Percentiles rank a stretch among this genome's conserved stretches.
phyloP scores from a whole-genome alignment of 2,888 invertebrate species.

The Pristionchus maxplancki region DNA sequence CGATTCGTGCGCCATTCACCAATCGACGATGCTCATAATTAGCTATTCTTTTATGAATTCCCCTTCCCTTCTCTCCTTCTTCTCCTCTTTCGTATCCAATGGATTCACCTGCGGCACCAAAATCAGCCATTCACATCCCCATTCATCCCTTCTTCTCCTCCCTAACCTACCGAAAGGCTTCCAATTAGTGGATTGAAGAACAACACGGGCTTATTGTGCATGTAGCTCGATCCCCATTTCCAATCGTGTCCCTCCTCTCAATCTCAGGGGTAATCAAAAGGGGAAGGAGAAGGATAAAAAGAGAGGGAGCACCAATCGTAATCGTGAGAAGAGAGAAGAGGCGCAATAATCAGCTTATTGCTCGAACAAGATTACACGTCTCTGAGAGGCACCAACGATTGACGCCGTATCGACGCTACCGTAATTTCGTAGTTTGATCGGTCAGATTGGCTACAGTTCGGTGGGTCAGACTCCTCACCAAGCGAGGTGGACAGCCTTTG shows the following conservation, averaged over 20 bases:
- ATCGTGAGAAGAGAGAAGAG: constrained; percentile 32
- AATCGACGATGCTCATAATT: not conserved
- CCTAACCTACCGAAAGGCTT: not conserved
- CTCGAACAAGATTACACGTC: constrained; percentile 43
- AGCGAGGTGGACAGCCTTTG: constrained; percentile 64
- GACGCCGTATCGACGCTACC: constrained; percentile 17
- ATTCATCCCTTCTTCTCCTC: not conserved
- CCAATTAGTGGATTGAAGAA: not conserved
- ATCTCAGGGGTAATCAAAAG: constrained; percentile 14
- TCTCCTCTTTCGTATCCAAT: constrained; percentile 39
- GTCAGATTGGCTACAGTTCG: not conserved
- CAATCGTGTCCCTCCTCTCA: not conserved
- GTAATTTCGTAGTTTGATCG: not conserved
- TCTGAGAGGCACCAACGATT: not conserved
- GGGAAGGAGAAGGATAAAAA: not conserved
- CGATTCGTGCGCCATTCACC: not conserved
- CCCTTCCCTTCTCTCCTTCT: not conserved
- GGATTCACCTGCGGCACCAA: constrained; percentile 25
- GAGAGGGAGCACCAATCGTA: not conserved
- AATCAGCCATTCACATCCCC: constrained; percentile 12
- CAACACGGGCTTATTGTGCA: not conserved
- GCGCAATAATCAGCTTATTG: constrained; percentile 47
- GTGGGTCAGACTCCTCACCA: not conserved
- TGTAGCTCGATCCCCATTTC: not conserved
- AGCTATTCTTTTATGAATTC: constrained; percentile 31